Evolutionary conservation across 2,888 invertebrate species (phyloP).

Genomic region (Frankliniella intonsa): DNA sequence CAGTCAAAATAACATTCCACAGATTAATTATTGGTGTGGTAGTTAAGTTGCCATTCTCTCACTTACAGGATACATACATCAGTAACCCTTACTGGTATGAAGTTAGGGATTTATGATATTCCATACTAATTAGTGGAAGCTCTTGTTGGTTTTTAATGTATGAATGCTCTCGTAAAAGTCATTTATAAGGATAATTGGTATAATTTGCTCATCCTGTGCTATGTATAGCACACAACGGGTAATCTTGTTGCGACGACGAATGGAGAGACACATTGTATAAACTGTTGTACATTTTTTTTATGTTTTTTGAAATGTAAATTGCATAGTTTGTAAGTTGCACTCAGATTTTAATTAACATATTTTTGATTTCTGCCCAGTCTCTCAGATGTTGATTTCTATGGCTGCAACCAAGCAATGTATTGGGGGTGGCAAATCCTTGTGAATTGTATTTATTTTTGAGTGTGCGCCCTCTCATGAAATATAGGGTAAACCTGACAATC

Average conservation of each 20-base stretch:
- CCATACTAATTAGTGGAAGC: not conserved
- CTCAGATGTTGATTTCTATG: not conserved
- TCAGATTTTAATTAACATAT: not conserved
- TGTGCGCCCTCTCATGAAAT: not conserved
- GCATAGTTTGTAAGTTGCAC: constrained; percentile 18
- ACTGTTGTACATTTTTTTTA: constrained; percentile 23
- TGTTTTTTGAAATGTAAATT: not conserved
- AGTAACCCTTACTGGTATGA: not conserved
- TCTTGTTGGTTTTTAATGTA: not conserved
- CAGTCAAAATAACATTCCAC: no score
- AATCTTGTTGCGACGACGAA: constrained; percentile 9
- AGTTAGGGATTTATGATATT: not conserved
- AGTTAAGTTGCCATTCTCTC: not conserved
- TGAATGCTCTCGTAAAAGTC: not conserved
- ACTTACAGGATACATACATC: not conserved
- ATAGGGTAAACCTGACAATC: constrained; percentile 18
- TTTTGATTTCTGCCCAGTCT: not conserved
- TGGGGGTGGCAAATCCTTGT: not conserved
- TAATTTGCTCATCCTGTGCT: constrained; percentile 19
- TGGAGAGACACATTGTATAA: constrained; percentile 14
- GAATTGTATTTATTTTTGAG: not conserved
- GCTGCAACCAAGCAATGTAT: not conserved
- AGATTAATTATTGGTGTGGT: no score
- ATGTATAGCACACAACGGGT: constrained; percentile 12
- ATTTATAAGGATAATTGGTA: not conserved